A percentile compares a stretch with the other conserved stretches of the same genome.
Evolutionary conservation across 2,888 invertebrate species (phyloP).

Genomic region (Digitonthophagus gazella): DNA sequence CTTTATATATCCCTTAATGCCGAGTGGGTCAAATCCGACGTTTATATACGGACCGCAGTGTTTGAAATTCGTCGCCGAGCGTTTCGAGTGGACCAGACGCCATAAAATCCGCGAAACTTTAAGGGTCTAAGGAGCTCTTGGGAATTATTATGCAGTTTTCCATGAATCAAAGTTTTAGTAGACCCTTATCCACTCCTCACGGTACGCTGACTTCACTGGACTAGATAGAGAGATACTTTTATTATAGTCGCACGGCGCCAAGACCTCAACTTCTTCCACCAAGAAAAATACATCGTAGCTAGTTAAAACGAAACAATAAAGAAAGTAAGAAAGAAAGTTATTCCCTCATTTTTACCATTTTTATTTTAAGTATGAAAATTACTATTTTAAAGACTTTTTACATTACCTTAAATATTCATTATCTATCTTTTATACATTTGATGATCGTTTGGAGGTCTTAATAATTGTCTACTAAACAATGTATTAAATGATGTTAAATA

Average conservation of each 20-base stretch:
- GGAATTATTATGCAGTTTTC: slow-evolving; percentile 16
- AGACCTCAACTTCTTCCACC: slow-evolving; percentile 4
- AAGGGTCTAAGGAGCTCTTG: slow-evolving; percentile 3
- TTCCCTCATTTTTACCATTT: too few species aligned
- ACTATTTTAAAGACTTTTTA: too few species aligned
- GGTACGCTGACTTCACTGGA: slow-evolving; percentile 4
- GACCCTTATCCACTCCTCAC: slow-evolving; percentile 15
- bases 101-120: slow-evolving; percentile 12
- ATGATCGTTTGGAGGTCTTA: too few species aligned
- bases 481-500: too few species aligned
- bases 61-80: not conserved
- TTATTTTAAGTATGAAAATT: too few species aligned
- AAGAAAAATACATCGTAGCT: not conserved
- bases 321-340: too few species aligned
- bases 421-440: too few species aligned
- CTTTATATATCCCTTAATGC: not conserved
- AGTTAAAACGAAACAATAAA: not conserved
- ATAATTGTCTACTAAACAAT: too few species aligned
- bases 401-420: too few species aligned
- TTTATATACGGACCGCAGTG: not conserved
- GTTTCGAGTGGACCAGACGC: slow-evolving; percentile 9
- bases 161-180: slow-evolving; percentile 14
- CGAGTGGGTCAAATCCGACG: not conserved
- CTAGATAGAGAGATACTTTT: slow-evolving; percentile 11
- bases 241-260: slow-evolving; percentile 7